Conservation (phyloP, 2,113 vertebrate species). For the Eclectus roratus region DNA sequence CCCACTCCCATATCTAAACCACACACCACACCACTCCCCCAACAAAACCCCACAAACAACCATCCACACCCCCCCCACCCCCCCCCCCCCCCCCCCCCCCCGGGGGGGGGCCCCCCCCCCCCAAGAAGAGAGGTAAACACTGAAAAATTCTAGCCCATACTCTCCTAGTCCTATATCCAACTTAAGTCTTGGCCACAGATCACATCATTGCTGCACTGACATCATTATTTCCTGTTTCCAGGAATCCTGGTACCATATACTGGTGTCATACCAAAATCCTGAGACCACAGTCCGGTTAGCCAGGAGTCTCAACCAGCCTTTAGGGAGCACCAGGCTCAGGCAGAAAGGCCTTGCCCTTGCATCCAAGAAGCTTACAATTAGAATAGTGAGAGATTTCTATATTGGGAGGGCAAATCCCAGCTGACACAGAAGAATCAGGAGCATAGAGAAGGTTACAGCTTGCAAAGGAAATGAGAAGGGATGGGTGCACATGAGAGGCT, state of each 20-base stretch:
- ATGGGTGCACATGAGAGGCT: neutral
- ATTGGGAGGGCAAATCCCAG: conserved; percentile 48
- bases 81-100: too few species aligned
- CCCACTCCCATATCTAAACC: too few species aligned
- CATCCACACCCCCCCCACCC: too few species aligned
- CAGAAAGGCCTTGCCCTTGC: neutral
- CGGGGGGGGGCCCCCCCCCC: too few species aligned
- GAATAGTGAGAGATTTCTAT: conserved; percentile 40
- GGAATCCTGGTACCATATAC: neutral
- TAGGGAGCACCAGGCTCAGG: neutral
- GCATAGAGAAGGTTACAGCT: neutral
- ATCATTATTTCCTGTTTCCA: neutral
- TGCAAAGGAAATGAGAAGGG: neutral
- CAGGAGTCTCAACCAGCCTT: neutral
- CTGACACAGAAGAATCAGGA: conserved; percentile 35
- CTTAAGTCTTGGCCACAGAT: neutral
- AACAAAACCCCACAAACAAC: too few species aligned
- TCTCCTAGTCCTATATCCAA: neutral
- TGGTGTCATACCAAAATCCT: neutral
- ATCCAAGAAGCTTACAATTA: conserved; percentile 43
- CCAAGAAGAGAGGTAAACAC: neutral
- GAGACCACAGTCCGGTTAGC: accelerated
- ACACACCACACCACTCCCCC: too few species aligned
- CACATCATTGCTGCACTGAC: neutral
- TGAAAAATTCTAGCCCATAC: neutral